Evolutionary conservation across 2,888 invertebrate species (phyloP).

Genomic region (Sphinx pinastri): DNA sequence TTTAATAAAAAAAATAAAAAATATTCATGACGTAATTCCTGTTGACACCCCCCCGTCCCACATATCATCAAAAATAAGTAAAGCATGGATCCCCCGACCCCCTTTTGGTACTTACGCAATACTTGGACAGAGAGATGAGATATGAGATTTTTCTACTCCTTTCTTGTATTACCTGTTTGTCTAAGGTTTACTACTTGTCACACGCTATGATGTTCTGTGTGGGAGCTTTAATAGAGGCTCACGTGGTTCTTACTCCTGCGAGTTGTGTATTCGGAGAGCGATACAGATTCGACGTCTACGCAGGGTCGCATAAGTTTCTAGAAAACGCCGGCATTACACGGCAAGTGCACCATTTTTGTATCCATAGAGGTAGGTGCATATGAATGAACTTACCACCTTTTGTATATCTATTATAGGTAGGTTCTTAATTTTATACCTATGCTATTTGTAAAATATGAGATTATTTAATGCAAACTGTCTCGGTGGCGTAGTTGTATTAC

Average conservation of each 20-base stretch:
- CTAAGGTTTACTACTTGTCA: conserved; percentile 67
- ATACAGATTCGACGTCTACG: conserved; percentile 64
- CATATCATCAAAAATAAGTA: too few relatives aligned
- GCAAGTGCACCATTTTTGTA: conserved; percentile 60
- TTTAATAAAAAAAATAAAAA: too few relatives aligned
- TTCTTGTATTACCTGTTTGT: not conserved
- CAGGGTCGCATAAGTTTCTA: conserved; percentile 64
- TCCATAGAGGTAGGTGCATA: conserved; percentile 60
- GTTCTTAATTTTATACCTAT: too few relatives aligned
- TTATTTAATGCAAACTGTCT: too few relatives aligned
- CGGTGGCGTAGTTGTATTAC: too few relatives aligned
- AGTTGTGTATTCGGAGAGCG: conserved; percentile 66
- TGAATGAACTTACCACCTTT: not conserved
- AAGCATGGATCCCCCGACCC: too few relatives aligned
- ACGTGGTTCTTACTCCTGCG: conserved; percentile 72
- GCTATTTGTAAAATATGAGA: too few relatives aligned
- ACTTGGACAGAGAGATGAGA: too few relatives aligned
- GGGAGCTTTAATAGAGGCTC: conserved; percentile 69
- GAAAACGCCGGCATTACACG: conserved; percentile 55
- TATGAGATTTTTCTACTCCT: not conserved
- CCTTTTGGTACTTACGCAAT: too few relatives aligned
- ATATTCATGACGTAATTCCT: too few relatives aligned
- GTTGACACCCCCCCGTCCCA: too few relatives aligned
- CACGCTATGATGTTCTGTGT: conserved; percentile 74
- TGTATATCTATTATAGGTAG: too few relatives aligned